Evolutionary conservation across 2,113 vertebrate genomes (phyloP).

Genomic region (Rhinogobius similis): DNA sequence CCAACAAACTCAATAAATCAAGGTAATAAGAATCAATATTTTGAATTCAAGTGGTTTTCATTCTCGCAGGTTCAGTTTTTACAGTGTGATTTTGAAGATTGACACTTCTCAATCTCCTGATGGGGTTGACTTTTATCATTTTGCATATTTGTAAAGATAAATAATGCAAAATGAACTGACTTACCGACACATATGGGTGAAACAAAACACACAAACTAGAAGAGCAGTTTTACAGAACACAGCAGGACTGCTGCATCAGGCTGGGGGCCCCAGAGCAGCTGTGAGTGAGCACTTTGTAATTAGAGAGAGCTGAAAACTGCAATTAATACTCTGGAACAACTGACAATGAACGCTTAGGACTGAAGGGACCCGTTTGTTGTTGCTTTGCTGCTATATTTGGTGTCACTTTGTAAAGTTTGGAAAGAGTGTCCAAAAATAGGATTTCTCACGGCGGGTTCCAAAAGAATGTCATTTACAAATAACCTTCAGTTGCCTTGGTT

Average conservation of each 20-base stretch:
- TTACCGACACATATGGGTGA: constrained; percentile 18
- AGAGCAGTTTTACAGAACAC: not conserved
- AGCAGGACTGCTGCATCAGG: not conserved
- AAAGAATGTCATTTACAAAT: too few relatives aligned
- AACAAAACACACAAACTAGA: not conserved
- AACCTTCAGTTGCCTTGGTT: too few relatives aligned
- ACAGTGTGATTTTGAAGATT: not conserved
- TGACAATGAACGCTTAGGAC: not conserved
- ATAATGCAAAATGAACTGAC: not conserved
- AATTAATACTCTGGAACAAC: not conserved
- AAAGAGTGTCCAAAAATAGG: too few relatives aligned
- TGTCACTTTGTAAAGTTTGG: too few relatives aligned
- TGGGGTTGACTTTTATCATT: constrained; percentile 15
- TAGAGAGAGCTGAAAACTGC: not conserved
- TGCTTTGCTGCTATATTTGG: too few relatives aligned
- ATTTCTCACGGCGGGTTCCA: too few relatives aligned
- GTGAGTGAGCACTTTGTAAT: not conserved
- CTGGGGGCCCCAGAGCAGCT: not conserved
- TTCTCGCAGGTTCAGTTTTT: not conserved
- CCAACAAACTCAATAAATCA: not conserved
- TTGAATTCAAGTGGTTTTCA: not conserved
- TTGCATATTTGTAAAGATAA: constrained; percentile 7
- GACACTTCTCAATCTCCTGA: constrained; percentile 9
- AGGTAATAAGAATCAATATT: not conserved
- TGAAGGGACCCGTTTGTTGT: too few relatives aligned